Evolutionary conservation across 2,113 vertebrate genomes (phyloP), one percentile per base, ranked within the genome.

Genomic region (Menidia beryllina): DNA sequence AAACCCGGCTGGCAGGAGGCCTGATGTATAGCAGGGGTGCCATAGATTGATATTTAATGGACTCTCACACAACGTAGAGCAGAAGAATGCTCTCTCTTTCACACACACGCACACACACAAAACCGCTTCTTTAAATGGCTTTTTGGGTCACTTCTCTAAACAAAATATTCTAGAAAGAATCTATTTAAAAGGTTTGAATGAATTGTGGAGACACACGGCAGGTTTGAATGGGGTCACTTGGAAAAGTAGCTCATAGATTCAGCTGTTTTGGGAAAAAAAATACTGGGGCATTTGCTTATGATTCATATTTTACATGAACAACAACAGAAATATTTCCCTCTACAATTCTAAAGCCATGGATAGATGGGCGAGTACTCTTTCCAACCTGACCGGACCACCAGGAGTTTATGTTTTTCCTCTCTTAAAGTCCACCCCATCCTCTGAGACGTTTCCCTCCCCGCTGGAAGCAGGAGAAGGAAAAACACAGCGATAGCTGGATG

Each of bases 401-500:
- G 51, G 49, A 52, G 43, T 1, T 20, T 53, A 13, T 43, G 1
- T 21, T 48, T 24, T 43, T 43, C 50, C 57, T 45, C 27, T 39
- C 43, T 82, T 67, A 63, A 64, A 62, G 53, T 76, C 54, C 66
- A 49, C n/a, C 41, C 14, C 50, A 56, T 38, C 66, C 51, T 47
- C 58, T 50, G 17, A 19, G 17, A 41, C 7, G 5, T 66, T 38
- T 51, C 47, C 21, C 48, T 62, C 51, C 58, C 82, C 14, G 66
- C 82, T 75, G 85, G 79, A 62, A 70, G 25, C 65, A 20, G 45
- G 43, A 47, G 13, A 50, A 50, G 72, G 25, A 55, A 77, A n/a
- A 58, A 51, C 63, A 66, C 24, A 8, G 8, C 14, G 68, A 76
- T 75, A 73, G 72, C 7, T 15, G 64, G 55, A 55, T 39, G 15